Evolutionary conservation across 2,113 vertebrate species (phyloP).

Genomic region (Aythya baeri): DNA sequence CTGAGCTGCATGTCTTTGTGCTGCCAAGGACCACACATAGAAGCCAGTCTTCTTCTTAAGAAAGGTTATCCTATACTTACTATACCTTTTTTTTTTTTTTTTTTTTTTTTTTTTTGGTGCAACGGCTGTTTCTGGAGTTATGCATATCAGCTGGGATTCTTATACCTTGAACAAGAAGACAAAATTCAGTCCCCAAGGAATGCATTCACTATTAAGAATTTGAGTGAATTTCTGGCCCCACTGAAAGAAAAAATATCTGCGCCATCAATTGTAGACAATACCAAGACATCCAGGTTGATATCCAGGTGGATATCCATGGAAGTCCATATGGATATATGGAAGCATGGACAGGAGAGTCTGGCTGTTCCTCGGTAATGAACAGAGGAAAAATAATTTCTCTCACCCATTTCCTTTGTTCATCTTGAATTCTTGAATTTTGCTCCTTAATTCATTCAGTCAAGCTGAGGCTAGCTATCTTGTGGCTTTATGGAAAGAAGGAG

Average conservation of each 20-base stretch:
- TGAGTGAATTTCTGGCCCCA: neutral
- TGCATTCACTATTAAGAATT: neutral
- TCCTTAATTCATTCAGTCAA: neutral
- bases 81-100: no score
- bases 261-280: neutral
- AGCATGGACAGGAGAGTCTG: rapidly evolving
- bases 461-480: neutral
- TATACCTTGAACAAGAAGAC: neutral
- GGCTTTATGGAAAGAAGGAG: neutral
- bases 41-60: neutral
- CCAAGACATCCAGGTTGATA: neutral
- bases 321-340: neutral
- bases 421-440: neutral
- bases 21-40: rapidly evolving
- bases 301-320: neutral
- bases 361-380: neutral
- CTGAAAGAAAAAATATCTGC: neutral
- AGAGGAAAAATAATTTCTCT: neutral
- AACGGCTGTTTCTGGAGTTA: neutral
- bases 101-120: neutral
- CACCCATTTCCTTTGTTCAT: neutral
- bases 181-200: neutral
- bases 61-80: no score
- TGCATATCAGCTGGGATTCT: neutral
- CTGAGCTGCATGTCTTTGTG: neutral